A percentile compares a stretch with the other conserved stretches of the same genome.
phyloP scores from a whole-genome alignment of 2,113 vertebrate species.

The Myotis brandtii region DNA sequence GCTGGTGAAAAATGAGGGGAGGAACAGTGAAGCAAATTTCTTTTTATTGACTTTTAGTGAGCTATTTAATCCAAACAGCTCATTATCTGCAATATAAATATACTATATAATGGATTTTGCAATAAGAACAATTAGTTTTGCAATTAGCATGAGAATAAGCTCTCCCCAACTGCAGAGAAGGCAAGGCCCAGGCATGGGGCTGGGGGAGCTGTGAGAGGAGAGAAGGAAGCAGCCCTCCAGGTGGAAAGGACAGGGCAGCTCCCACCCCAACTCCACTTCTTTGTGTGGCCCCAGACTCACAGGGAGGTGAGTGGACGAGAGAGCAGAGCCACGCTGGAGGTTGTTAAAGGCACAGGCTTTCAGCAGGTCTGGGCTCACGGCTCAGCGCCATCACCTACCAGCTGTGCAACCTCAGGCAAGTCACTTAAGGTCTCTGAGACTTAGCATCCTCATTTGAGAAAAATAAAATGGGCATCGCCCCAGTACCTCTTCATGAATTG shows the following conservation, averaged over 20 bases:
- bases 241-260: neutral
- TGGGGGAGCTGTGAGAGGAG: neutral
- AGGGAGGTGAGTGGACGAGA: neutral
- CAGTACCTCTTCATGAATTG: neutral
- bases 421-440: constrained; percentile 30
- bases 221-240: constrained; percentile 1
- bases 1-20: constrained; percentile 87
- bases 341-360: neutral
- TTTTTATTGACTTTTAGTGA: constrained; percentile 91
- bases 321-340: neutral
- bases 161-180: constrained; percentile 80
- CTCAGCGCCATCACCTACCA: neutral
- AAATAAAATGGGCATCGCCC: neutral
- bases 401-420: constrained; percentile 37
- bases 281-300: neutral
- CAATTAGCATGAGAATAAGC: constrained; percentile 88
- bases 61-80: constrained; percentile 90
- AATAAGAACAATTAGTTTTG: constrained; percentile 90
- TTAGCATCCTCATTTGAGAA: neutral
- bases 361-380: neutral
- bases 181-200: constrained; percentile 67
- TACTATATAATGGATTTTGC: constrained; percentile 88
- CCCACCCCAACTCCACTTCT: neutral
- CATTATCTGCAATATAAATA: constrained; percentile 88
- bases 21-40: constrained; percentile 88